Conservation (phyloP, 2,797 vertebrate species). For the Sphenodon punctatus region DNA sequence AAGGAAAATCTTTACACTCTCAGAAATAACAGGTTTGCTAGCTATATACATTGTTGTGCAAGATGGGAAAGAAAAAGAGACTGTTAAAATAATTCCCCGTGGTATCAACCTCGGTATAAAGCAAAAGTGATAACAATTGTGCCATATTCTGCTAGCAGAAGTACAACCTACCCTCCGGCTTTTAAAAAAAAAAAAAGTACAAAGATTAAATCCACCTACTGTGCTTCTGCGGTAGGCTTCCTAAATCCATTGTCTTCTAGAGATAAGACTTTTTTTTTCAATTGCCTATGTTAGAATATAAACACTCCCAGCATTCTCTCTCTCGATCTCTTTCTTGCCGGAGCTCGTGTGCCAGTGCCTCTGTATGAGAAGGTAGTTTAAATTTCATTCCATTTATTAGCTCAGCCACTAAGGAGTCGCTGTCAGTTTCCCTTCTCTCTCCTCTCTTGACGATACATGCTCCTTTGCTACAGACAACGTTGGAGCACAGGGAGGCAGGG, state of each 20-base stretch:
- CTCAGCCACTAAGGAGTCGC: conserved; percentile 67
- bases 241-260: conserved; percentile 81
- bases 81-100: neutral
- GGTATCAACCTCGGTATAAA: neutral
- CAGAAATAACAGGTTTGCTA: neutral
- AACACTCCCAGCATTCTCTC: conserved; percentile 58
- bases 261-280: conserved; percentile 27
- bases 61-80: neutral
- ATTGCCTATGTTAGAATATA: conserved; percentile 35
- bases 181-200: conserved; percentile 18
- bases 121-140: neutral
- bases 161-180: conserved; percentile 14
- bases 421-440: conserved; percentile 32
- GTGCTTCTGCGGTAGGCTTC: conserved; percentile 80
- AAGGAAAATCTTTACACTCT: neutral
- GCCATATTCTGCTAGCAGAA: neutral
- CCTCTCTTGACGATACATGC: conserved; percentile 11
- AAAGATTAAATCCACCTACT: conserved; percentile 81
- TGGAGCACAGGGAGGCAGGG: conserved; percentile 39
- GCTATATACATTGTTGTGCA: neutral
- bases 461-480: conserved; percentile 39
- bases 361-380: conserved; percentile 65
- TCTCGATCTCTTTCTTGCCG: conserved; percentile 45
- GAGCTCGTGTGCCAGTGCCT: conserved; percentile 5
- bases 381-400: conserved; percentile 71